Evolutionary conservation across 2,113 vertebrate species (phyloP).

Genomic region (Pandion haliaetus): DNA sequence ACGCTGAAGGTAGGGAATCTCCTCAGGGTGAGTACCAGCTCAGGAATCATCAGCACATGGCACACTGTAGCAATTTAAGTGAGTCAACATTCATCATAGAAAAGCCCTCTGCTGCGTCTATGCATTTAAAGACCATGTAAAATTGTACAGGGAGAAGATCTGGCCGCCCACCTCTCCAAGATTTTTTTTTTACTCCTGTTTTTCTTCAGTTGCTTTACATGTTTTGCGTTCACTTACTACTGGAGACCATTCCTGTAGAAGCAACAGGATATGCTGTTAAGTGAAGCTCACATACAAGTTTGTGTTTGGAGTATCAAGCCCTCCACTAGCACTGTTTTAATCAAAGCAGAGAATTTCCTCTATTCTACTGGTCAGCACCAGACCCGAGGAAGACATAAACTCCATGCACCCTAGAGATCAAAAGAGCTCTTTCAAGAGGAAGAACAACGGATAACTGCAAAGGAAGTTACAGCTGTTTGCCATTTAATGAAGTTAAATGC

Average conservation of each 20-base stretch:
- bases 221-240: not conserved
- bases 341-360: constrained; percentile 5
- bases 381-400: not conserved
- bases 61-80: not conserved
- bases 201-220: not conserved
- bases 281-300: not conserved
- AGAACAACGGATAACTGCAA: not conserved
- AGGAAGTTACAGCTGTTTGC: constrained; percentile 56
- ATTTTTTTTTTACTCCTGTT: not conserved
- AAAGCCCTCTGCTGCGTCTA: not conserved
- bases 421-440: constrained; percentile 31
- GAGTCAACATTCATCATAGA: not conserved
- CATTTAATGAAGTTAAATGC: constrained; percentile 52
- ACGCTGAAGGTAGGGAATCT: not conserved
- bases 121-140: not conserved
- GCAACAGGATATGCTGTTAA: not conserved
- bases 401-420: not conserved
- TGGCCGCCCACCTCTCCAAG: fast-evolving
- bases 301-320: not conserved
- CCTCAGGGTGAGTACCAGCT: not conserved
- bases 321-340: not conserved
- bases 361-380: not conserved
- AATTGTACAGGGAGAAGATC: not conserved
- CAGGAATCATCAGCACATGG: not conserved
- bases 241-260: not conserved